These are phyloP conservation scores for Nibea coibor DNA, from an alignment of 2,113 vertebrate genomes.

Conservation along the genomic window DNA sequence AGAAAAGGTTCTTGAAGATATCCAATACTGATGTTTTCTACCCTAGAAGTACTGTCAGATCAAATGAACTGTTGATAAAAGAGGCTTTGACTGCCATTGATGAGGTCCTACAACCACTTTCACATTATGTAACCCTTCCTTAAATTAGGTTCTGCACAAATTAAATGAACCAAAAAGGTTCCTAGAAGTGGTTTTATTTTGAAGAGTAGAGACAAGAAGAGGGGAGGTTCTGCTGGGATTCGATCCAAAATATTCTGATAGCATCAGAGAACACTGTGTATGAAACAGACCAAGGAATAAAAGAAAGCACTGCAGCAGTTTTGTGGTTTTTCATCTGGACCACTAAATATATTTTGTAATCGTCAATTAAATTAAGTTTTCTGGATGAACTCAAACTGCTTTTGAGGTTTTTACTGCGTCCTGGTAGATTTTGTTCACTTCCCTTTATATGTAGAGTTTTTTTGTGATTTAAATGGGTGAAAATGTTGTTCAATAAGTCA, in stretches of 20 bases:
- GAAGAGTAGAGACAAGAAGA: not conserved
- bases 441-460: not conserved
- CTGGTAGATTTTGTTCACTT: not conserved
- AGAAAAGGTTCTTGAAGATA: not conserved
- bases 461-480: not conserved
- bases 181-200: not conserved
- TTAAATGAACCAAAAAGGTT: not conserved
- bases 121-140: not conserved
- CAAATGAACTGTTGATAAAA: not conserved
- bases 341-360: not conserved
- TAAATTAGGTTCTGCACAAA: not conserved
- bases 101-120: not conserved
- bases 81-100: not conserved
- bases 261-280: not conserved
- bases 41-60: not conserved
- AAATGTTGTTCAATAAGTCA: not conserved
- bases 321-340: constrained; percentile 6
- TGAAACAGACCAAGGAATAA: not conserved
- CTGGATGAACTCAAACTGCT: not conserved
- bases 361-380: not conserved
- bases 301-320: not conserved
- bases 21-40: not conserved
- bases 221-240: constrained; percentile 4
- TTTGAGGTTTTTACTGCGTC: not conserved
- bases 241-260: not conserved